Percentiles rank a stretch among this genome's conserved stretches.
These are phyloP conservation scores for Schizaphis graminum DNA, from an alignment of 2,888 invertebrate genomes.

Conservation along the genomic window DNA sequence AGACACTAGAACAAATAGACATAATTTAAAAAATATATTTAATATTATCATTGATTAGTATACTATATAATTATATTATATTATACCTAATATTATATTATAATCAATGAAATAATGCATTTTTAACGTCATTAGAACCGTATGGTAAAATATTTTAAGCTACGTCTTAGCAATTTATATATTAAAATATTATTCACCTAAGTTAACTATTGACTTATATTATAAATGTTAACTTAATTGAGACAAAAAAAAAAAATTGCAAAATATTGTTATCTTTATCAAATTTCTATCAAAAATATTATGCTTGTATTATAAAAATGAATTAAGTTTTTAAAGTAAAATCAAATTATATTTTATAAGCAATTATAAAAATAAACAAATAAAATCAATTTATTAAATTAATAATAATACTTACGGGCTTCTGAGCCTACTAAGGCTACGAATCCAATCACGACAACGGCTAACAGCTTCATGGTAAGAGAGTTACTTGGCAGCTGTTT, in stretches of 20 bases:
- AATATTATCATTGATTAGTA: neutral
- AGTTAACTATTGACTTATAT: neutral
- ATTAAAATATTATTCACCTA: neutral
- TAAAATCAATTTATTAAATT: neutral
- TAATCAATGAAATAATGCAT: no score
- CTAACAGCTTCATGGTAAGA: constrained; percentile 6
- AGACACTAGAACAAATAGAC: neutral
- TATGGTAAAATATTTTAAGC: neutral
- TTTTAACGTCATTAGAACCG: no score
- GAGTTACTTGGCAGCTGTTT: neutral
- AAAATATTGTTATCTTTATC: no score
- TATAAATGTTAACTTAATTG: neutral
- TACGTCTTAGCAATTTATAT: neutral
- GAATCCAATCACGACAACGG: neutral
- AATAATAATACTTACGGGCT: neutral
- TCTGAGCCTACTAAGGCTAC: constrained; percentile 1
- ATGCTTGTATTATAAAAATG: neutral
- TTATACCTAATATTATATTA: no score
- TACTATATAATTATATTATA: no score
- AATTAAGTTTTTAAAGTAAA: neutral
- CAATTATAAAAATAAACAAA: neutral
- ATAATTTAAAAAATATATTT: neutral
- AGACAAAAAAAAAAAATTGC: no score
- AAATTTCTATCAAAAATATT: neutral
- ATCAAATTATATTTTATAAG: neutral